Evolutionary conservation across 2,888 invertebrate genomes (phyloP), one percentile per base, ranked within the genome.

Genomic region (Blera fallax): DNA sequence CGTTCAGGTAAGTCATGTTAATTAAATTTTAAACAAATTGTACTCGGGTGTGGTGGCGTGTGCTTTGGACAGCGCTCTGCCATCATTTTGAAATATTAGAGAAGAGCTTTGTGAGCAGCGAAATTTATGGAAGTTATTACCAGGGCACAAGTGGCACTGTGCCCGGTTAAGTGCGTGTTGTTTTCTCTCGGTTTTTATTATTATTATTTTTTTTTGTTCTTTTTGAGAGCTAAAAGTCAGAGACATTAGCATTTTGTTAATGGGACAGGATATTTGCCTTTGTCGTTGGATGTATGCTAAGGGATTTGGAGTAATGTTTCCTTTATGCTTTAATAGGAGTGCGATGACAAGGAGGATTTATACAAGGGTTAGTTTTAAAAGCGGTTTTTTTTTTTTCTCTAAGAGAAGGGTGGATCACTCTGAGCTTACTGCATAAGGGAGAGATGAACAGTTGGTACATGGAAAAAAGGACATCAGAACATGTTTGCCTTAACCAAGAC

Each of bases 21-120:
- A 83, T 83, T 83, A 83, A 83, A 83, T 83, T 83, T 79, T 48
- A 79, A 73, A 72, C 73, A 79, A 83, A 83, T 83, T 83, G 62
- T 73, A 24, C 73, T 43, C 21, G 73, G 58, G 40, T 34, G 62
- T 67, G 73, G 79, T 54, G 24, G 52, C 60, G 67, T 73, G 54
- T 83, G 83, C 62, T 67, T 67, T 54, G 67, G 79, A 83, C 83
- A 83, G 56, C 16, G 11, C 32, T 34, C 70, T n/a, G 54, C 65
- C 16, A 79, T 79, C 67, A 67, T 67, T 83, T 79, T 83, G 79
- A 83, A 72, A 73, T 78, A 83, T 73, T 79, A 48, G 48, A 73
- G 60, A 69, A 52, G 62, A 34, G 21, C 54, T 54, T 34, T 54
- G 48, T 67, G 56, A 67, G 40, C 60, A 60, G 52, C 27, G 24